Evolutionary conservation across 1,140 invertebrate genomes (phyloP), one percentile per base, ranked within the genome.

Genomic region (Musca vetustissima): DNA sequence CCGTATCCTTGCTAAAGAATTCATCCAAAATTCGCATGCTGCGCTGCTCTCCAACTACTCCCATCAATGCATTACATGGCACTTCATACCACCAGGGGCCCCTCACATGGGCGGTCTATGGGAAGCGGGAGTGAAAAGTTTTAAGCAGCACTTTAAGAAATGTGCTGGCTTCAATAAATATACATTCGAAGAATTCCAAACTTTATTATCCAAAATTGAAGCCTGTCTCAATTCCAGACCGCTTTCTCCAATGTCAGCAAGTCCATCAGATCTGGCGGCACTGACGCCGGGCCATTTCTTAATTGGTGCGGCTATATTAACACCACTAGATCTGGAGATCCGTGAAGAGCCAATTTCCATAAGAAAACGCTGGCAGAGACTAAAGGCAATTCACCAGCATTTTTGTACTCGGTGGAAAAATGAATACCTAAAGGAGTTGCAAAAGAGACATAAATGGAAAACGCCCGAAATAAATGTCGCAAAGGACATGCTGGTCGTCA

Each of bases 181-280:
- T 14, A 70, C 68, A 25, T 53, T 36, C 36, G 69, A 71, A 22
- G 71, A 69, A 21, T 47, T 65, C 9, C n/a, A 2, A 6, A 69
- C 49, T 7, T 13, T 65, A 4, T 32, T 69, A 17, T n/a, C 50
- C 21, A 49, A 55, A 25, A 69, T 78, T 4, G 76, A 78, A 66
- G 71, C 72, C 7, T 28, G 68, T 25, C 49, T 77, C 9, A 79
- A 74, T 52, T 74, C 70, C 1, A 22, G 74, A 2, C 73, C 70
- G 4, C 19, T 74, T 14, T 24, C 59, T 15, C 47, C 68, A 4
- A 17, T 48, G n/a, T 43, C 36, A 15, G n/a, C 49, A 15, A 69
- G 76, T 69, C 70, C 22, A 55, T 64, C 6, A 0, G 49, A 52
- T 8, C 4, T 52, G 4, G 9, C n/a, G 9, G 17, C 49, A 2